Conservation (phyloP, 1,140 invertebrate species). For the Scaptomyza pallida region DNA sequence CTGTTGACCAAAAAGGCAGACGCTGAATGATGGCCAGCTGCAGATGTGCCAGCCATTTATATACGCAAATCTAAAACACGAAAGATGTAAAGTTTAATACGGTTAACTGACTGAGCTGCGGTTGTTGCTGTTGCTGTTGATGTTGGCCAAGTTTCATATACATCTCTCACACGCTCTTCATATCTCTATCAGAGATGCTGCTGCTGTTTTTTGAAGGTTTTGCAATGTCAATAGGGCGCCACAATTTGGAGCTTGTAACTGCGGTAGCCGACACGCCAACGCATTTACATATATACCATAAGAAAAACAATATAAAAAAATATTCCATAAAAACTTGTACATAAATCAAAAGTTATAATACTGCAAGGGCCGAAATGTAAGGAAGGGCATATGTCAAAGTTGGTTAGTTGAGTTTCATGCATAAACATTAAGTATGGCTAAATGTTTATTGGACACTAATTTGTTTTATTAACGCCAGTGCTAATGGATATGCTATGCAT, state of each 20-base stretch:
- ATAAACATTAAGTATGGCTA: constrained; percentile 20
- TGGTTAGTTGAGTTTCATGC: constrained; percentile 33
- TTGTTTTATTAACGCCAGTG: constrained; percentile 48
- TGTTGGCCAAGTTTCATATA: constrained; percentile 13
- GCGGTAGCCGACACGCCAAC: constrained; percentile 51
- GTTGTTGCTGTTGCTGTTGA: background rate
- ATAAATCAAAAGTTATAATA: constrained; percentile 18
- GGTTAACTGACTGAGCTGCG: constrained; percentile 4
- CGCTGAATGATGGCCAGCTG: constrained; percentile 68
- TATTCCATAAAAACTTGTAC: background rate
- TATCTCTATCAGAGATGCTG: constrained; percentile 18
- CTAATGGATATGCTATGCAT: constrained; percentile 64
- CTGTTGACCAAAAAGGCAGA: constrained; percentile 62
- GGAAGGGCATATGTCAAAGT: constrained; percentile 62
- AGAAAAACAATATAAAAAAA: background rate
- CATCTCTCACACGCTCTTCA: constrained; percentile 1
- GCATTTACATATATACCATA: constrained; percentile 50
- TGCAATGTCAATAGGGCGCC: constrained; percentile 69
- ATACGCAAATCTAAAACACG: constrained; percentile 47
- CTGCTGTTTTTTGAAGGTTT: constrained; percentile 44
- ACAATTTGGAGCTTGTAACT: constrained; percentile 8
- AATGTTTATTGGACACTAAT: constrained; percentile 49
- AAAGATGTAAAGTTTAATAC: constrained; percentile 34
- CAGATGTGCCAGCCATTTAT: constrained; percentile 70
- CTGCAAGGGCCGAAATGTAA: constrained; percentile 17